These are phyloP conservation scores for Nesoenas mayeri DNA, from an alignment of 2,113 vertebrate genomes.

Conservation along the genomic window DNA sequence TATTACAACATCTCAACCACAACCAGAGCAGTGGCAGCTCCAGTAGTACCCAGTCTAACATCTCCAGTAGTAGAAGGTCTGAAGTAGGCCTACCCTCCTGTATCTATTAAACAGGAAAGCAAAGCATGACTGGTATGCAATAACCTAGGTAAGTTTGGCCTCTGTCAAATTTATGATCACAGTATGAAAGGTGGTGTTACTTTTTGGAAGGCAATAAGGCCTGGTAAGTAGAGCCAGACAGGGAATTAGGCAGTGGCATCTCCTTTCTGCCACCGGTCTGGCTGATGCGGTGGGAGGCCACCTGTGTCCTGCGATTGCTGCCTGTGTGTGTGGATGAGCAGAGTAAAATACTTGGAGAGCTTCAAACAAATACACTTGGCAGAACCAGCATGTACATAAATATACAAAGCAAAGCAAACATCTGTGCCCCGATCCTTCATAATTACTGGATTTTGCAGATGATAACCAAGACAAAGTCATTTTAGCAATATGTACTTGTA, in stretches of 20 bases:
- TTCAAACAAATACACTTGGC: background rate
- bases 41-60: too few relatives aligned
- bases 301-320: background rate
- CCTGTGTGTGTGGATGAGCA: fast-evolving
- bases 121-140: background rate
- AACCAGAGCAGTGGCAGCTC: background rate
- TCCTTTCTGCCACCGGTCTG: background rate
- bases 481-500: background rate
- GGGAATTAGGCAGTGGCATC: background rate
- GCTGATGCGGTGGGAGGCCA: background rate
- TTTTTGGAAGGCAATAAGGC: background rate
- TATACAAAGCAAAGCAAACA: background rate
- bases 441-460: background rate
- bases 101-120: background rate
- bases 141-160: background rate
- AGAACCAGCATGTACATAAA: background rate
- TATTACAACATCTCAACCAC: background rate
- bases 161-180: background rate
- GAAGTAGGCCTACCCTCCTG: background rate
- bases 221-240: background rate
- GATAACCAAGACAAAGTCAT: background rate
- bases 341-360: background rate
- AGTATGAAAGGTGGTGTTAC: background rate
- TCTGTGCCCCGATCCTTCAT: background rate
- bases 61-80: background rate